Evolutionary conservation across 2,888 invertebrate genomes (phyloP), one percentile per base, ranked within the genome.

Genomic region (Lochmaea crataegi): DNA sequence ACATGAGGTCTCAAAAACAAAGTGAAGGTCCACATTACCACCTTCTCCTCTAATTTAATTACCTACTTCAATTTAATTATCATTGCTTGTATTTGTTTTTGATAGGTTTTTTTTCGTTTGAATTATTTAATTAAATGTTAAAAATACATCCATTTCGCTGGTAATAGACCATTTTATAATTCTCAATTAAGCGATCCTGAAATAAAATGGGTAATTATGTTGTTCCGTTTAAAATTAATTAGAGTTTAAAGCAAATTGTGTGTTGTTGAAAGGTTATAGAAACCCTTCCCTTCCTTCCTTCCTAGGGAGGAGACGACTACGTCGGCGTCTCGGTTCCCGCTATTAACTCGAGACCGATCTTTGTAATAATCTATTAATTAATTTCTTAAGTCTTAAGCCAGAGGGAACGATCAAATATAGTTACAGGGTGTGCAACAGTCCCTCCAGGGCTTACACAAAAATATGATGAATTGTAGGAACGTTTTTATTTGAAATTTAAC

Each of bases 291-390:
- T n/a, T n/a, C n/a, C n/a, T n/a, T n/a, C 32, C 38, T 16, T 60
- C 16, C 32, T n/a, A 6, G 10, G 32, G n/a, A n/a, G 7, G 16
- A 32, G 32, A 14, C 38, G 60, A 32, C 48, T 45, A 26, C 45
- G 42, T 22, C 67, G 48, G 53, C 68, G 48, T 68, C 32, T 38
- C 67, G 22, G 56, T 56, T 60, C 60, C 7, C 60, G 73, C 69
- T 72, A 76, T 76, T 76, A 76, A 75, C 72, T 73, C 64, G 61
- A 69, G 71, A 41, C 60, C 26, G 57, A 26, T 12, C 42, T 61
- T 60, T 61, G 51, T 68, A 68, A 68, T 68, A 73, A 71, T 67
- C 74, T 66, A 71, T 66, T 75, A 76, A 76, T 76, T 76, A 76
- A 76, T 76, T 73, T 76, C 76, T 73, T 76, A 68, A 76, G 76